Base-by-base conservation (phyloP, 2,888 invertebrate genomes). In the Chalcosyrphus nemorum region DNA sequence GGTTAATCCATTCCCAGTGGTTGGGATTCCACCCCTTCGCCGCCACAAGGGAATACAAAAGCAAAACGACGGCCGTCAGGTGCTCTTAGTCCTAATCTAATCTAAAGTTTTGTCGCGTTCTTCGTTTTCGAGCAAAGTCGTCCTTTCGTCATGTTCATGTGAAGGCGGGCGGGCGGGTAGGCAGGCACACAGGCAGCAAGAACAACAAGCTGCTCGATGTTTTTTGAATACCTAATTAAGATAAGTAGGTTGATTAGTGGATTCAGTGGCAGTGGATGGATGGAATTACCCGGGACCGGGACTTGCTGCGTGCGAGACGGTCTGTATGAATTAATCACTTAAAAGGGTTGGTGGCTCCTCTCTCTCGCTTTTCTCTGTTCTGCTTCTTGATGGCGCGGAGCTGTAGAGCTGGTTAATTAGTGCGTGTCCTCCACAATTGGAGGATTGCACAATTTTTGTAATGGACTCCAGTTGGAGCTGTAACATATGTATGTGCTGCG, bases 141-240 rank as follows among this genome's bases (percentile, higher is more conserved):
- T 43, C 72, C 24, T 47, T 43, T 61, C 29, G 24, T 72, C 59
- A 21, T 13, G 29, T 15, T 4, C 3, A 1, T 17, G 41, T 24
- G 24, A 24, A 24, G 35, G 19, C 1, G 4, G 54, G n/a, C n/a
- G 5, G 57, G 15, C 38, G 15, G 21, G n/a, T n/a, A n/a, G n/a
- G n/a, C n/a, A n/a, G n/a, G n/a, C n/a, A n/a, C n/a, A n/a, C n/a
- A n/a, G n/a, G n/a, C n/a, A n/a, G 65, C 21, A 7, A 41, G 54
- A 52, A 54, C 72, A 78, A 78, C 82, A 78, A 78, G 68, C 78
- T 78, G 41, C 68, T 74, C 65, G 78, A 80, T 85, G 80, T 75
- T 85, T 80, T 76, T 80, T 81, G 84, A 85, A 85, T 85, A 81
- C 63, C 84, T 85, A 85, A 85, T 85, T 85, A 85, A 85, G 84